phyloP scores from a whole-genome alignment of 2,797 vertebrate species.

The Micropoecilia bifurca region DNA sequence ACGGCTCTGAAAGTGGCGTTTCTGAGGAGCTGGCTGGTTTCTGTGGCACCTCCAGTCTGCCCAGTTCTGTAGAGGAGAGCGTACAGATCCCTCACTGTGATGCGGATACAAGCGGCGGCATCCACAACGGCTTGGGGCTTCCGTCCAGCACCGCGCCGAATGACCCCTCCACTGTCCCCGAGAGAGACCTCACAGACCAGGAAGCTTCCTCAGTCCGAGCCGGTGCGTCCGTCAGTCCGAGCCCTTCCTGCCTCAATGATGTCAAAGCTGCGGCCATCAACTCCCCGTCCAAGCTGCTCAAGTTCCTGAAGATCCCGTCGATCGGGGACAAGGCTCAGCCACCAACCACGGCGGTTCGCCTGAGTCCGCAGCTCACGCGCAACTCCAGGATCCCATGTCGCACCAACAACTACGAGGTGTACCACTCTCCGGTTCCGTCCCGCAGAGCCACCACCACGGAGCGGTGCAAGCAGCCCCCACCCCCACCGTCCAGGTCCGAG shows the following conservation, averaged over 20 bases:
- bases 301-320: conserved; percentile 90
- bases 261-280: conserved; percentile 82
- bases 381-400: conserved; percentile 93
- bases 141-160: conserved; percentile 37
- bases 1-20: conserved; percentile 29
- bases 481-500: conserved; percentile 78
- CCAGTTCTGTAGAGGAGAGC: conserved; percentile 58
- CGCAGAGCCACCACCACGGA: conserved; percentile 85
- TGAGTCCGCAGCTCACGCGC: conserved; percentile 92
- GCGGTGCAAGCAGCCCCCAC: conserved; percentile 78
- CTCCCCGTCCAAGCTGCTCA: conserved; percentile 90
- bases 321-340: conserved; percentile 83
- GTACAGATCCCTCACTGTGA: conserved; percentile 61
- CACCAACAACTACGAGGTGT: conserved; percentile 90
- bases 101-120: conserved; percentile 44
- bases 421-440: conserved; percentile 86
- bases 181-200: conserved; percentile 56
- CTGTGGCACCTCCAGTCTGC: conserved; percentile 53
- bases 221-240: conserved; percentile 78
- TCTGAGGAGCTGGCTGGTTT: conserved; percentile 65
- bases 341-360: conserved; percentile 80
- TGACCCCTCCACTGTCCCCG: conserved; percentile 58
- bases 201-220: conserved; percentile 77
- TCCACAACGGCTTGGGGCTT: conserved; percentile 63
- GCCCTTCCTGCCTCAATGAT: conserved; percentile 82